Evolutionary conservation across 2,888 invertebrate species (phyloP), one percentile per base, ranked within the genome.

Genomic region (Pseudoips prasinana): DNA sequence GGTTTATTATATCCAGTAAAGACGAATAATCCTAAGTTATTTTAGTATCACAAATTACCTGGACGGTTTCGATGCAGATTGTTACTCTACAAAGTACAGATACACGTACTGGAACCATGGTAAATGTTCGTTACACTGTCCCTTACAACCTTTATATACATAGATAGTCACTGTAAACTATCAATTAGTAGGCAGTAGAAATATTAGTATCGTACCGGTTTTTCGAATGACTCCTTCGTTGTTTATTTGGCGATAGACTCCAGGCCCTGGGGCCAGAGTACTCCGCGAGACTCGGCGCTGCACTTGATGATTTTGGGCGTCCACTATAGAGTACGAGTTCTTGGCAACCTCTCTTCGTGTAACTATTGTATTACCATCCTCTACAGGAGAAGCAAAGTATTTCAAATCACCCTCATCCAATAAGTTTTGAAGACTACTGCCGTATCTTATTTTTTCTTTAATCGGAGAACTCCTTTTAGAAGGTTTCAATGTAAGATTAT

Each of bases 361-460:
- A 18, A 47, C 50, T 11, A 49, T 52, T 10, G 53, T 31, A 8
- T 38, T 40, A 25, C 49, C 48, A 37, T 81, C 76, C 8, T 75
- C 79, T 2, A 56, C 48, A 5, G 83, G 75, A 3, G 87, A 83
- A 22, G 67, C 58, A 37, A 76, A 87, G 57, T 84, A 69, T 42
- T 83, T 83, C 19, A 84, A 49, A 31, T 63, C 70, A 17, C 79
- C 82, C 7, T 87, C 88, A 37, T 75, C 77, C 3, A 63, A 41
- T 38, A 88, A 73, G 57, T 82, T 86, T 49, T 88, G 88, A 25
- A 88, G 75, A 58, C 88, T 88, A 8, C 58, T 58, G 0, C 87
- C 87, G 37, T 71, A 76, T 46, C 71, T 72, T 41, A 82, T 69
- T 48, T 64, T 79, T 26, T 70, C 67, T 45, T 59, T 72, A 8